Percentiles rank a stretch among this genome's conserved stretches.
These are phyloP conservation scores for Anser brachyrhynchus DNA, from an alignment of 2,113 vertebrate genomes.

Conservation along the genomic window DNA sequence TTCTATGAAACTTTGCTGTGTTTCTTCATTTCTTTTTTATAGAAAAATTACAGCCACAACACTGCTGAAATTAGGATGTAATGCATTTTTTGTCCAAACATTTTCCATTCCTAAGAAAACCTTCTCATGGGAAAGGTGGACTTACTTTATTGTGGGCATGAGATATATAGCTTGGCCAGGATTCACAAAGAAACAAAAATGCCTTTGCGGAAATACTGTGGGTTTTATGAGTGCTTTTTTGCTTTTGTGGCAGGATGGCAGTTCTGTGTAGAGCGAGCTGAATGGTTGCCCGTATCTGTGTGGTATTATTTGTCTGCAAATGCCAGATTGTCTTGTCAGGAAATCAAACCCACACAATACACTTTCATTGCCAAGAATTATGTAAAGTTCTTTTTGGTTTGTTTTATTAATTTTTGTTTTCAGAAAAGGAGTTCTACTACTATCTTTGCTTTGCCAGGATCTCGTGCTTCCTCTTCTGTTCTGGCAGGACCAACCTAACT, in stretches of 20 bases:
- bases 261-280: not conserved
- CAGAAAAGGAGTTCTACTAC: not conserved
- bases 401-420: not conserved
- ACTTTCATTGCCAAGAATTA: constrained; percentile 10
- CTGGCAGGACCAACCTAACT: not conserved
- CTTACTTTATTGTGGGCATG: not conserved
- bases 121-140: not conserved
- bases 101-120: not conserved
- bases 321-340: constrained; percentile 24
- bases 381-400: constrained; percentile 7
- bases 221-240: not conserved
- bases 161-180: not conserved
- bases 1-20: not conserved
- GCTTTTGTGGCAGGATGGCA: constrained; percentile 9
- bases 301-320: constrained; percentile 17
- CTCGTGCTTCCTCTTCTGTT: not conserved
- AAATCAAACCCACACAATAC: constrained; percentile 9
- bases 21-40: not conserved
- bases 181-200: not conserved
- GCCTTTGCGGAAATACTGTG: not conserved
- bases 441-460: constrained; percentile 10
- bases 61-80: not conserved
- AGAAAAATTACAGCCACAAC: not conserved
- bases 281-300: not conserved
- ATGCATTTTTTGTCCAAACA: not conserved